Base-by-base conservation (phyloP, 2,113 vertebrate species). In the Leptobrachium ailaonicum region DNA sequence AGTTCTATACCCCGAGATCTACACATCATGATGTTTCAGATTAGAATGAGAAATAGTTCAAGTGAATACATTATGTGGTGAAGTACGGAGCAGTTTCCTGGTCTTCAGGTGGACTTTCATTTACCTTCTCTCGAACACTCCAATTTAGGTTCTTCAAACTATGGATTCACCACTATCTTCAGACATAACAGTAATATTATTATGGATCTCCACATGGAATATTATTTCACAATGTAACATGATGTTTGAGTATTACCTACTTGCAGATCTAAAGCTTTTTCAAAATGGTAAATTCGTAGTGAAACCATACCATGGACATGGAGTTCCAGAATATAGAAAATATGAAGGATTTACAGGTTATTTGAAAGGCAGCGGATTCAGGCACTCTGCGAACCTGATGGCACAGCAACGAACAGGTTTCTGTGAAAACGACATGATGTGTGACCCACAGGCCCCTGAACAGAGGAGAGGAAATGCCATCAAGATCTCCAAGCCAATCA, bases 301-400 rank as follows among this genome's bases (percentile, higher is more conserved):
- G 62, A 9, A 64, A 64, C n/a, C 62, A n/a, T 40, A 64, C 62
- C 62, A 2, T 64, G 5, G 32, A 64, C n/a, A 11, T 60, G 11
- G 56, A 12, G 13, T 60, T 13, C 20, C 20, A 32, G 20, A 32
- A 32, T 32, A 42, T 41, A 62, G 50, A 42, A 70, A 50, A 62
- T n/a, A 47, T 11, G 50, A 71, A 78, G 42, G 76, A 42, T 14
- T 70, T 62, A 43, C 14, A 70, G 58, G 53, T 60, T 50, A 67
- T 41, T 63, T 78, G 11, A 47, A 60, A 78, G 67, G 75, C 75
- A 77, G 75, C 66, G 1, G 75, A 44, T 69, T 77, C 53, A 77
- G 66, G 76, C 68, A 78, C 76, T 78, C 13, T 62, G 56, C 56
- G 13, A 14, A 60, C 6, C 3, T 60, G 13, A 60, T 60, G 56